Evolutionary conservation across 2,113 vertebrate genomes (phyloP), one percentile per base, ranked within the genome.

Genomic region (Nothobranchius kuhntae): DNA sequence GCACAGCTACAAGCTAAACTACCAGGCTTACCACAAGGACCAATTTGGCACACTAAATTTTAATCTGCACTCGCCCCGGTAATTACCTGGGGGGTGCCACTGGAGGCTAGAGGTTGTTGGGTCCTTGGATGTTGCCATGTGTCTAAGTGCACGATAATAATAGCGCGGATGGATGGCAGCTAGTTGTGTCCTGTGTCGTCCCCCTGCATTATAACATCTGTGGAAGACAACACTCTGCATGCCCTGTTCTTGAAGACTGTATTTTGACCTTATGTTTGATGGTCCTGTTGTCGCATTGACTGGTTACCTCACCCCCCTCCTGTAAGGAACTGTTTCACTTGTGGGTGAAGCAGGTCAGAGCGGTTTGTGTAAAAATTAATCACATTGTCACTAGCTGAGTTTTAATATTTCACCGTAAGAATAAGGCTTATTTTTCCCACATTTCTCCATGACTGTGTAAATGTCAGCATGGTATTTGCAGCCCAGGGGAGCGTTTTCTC

Each of bases 391-490:
- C 44, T 57, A 72, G 57, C 73, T 60, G 57, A 55, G 62, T 75
- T 80, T 75, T 80, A 75, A 85, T 81, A 78, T 81, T 48, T 61
- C 40, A 10, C 48, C 3, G 11, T 84, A 67, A 75, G 71, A 76
- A 74, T 56, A 42, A 77, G 68, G 52, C 69, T 84, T 78, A 30
- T 69, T 46, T 78, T 69, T 68, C 62, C 24, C 61, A 77, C 60
- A 75, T 86, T 83, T 76, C 71, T 15, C 53, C 71, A 42, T 82
- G 78, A 71, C 70, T 87, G 70, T 83, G 75, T 83, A 91, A 89
- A 91, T 89, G 88, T 88, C 88, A 91, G 78, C 86, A 77, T 86
- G 87, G 77, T 91, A 87, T 90, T 90, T 86, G 82, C 69, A 85
- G 72, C 81, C 77, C 84, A 71, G 53, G 89, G 85, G 76, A 82